phyloP scores from a whole-genome alignment of 2,888 invertebrate species.

The Theretra japonica region DNA sequence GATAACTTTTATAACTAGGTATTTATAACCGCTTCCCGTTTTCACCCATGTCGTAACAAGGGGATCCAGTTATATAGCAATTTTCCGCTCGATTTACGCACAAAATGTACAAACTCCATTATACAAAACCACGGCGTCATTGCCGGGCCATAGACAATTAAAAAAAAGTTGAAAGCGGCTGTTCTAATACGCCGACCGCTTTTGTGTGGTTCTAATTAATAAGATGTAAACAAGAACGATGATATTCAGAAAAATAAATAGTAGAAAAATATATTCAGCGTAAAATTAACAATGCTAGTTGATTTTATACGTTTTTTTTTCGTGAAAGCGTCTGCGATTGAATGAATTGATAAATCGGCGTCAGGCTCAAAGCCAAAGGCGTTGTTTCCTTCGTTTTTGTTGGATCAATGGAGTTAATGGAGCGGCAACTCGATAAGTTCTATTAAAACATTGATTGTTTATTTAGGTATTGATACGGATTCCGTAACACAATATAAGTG shows the following conservation, averaged over 20 bases:
- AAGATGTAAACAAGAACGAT: conserved; percentile 82
- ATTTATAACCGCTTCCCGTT: conserved; percentile 16
- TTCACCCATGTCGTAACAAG: conserved; percentile 50
- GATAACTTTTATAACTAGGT: not conserved
- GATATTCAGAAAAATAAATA: conserved; percentile 82
- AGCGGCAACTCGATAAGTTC: conserved; percentile 34
- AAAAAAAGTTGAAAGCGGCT: conserved; percentile 58
- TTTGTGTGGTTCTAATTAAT: conserved; percentile 80
- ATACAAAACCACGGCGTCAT: conserved; percentile 68
- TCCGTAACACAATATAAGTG: not conserved
- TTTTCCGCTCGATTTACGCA: conserved; percentile 82
- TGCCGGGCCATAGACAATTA: conserved; percentile 67
- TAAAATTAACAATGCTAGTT: conserved; percentile 74
- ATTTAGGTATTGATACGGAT: conserved; percentile 11
- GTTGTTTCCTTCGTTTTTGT: conserved; percentile 63
- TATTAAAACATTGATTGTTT: conserved; percentile 21
- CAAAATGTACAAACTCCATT: conserved; percentile 69
- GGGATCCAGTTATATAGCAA: conserved; percentile 67
- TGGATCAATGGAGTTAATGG: conserved; percentile 57
- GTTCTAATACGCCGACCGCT: conserved; percentile 51
- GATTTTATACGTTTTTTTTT: conserved; percentile 66
- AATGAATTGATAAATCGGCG: conserved; percentile 55
- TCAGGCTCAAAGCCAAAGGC: conserved; percentile 58
- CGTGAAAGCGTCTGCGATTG: conserved; percentile 44
- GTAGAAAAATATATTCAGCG: conserved; percentile 69